Conservation (phyloP, 2,888 invertebrate genomes). For the Latrodectus hesperus region DNA sequence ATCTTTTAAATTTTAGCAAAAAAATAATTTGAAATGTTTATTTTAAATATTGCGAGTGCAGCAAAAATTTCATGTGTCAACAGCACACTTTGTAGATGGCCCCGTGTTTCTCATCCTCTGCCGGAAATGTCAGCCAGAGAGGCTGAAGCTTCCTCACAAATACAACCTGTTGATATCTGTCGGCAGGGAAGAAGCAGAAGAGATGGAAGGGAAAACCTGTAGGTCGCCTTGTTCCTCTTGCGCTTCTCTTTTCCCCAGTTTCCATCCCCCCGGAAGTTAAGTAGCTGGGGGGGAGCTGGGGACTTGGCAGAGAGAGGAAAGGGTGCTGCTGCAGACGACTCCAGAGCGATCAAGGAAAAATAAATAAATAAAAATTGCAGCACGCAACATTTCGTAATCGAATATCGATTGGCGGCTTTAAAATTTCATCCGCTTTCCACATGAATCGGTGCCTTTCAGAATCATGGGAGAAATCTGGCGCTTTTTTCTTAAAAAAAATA, state of each 20-base stretch:
- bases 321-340: constrained; percentile 6
- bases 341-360: constrained; percentile 9
- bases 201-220: constrained; percentile 18
- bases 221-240: constrained; percentile 4
- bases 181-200: too few relatives aligned
- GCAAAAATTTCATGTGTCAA: background rate
- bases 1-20: too few relatives aligned
- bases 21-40: too few relatives aligned
- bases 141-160: constrained; percentile 13
- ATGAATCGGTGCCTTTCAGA: background rate
- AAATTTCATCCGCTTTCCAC: constrained; percentile 30
- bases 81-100: background rate
- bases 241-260: background rate
- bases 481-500: background rate
- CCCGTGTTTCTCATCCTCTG: constrained; percentile 8
- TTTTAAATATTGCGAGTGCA: too few relatives aligned
- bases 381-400: constrained; percentile 45
- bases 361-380: background rate
- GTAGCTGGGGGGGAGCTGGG: constrained; percentile 3
- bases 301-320: background rate
- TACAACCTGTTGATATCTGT: constrained; percentile 29
- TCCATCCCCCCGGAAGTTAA: constrained; percentile 1
- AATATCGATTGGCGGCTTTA: constrained; percentile 51
- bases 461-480: background rate
- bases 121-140: constrained; percentile 3